Conservation (phyloP, 2,888 invertebrate genomes). For the Aspidiotus rigidus region DNA sequence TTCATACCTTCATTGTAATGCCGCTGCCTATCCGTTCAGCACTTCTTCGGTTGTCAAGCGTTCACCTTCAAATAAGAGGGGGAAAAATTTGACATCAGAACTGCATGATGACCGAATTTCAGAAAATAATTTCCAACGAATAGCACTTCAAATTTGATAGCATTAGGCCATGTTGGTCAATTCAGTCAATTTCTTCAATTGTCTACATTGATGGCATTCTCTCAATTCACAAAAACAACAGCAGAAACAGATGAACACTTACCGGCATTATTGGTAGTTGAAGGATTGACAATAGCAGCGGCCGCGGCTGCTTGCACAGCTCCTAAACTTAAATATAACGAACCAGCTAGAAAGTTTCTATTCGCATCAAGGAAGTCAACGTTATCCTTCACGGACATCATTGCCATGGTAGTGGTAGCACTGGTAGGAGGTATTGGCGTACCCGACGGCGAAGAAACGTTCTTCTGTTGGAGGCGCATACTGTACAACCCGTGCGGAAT, state of each 20-base stretch:
- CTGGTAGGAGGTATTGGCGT: conserved; percentile 6
- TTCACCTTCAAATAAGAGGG: too few relatives aligned
- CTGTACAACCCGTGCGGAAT: conserved; percentile 44
- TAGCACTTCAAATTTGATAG: too few relatives aligned
- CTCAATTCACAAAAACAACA: too few relatives aligned
- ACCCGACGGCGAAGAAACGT: conserved; percentile 2
- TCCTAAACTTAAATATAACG: conserved; percentile 53
- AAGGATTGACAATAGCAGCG: conserved; percentile 42
- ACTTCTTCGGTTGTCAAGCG: too few relatives aligned
- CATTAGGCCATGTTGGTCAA: too few relatives aligned
- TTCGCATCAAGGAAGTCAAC: conserved; percentile 37
- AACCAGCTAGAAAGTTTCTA: conserved; percentile 47
- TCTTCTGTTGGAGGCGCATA: background rate
- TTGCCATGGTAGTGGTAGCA: conserved; percentile 5
- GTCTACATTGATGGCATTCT: too few relatives aligned
- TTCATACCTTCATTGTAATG: too few relatives aligned
- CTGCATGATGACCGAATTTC: too few relatives aligned
- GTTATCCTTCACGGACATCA: conserved; percentile 9
- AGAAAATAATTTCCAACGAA: too few relatives aligned
- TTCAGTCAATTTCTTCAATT: too few relatives aligned
- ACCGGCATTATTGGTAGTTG: conserved; percentile 33
- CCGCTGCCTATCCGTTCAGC: too few relatives aligned
- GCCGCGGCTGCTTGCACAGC: conserved; percentile 57
- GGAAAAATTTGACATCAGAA: too few relatives aligned
- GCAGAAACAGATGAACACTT: background rate